These are phyloP conservation scores for Enteromius anoplus DNA, from an alignment of 2,797 vertebrate species.

Conservation along the genomic window DNA sequence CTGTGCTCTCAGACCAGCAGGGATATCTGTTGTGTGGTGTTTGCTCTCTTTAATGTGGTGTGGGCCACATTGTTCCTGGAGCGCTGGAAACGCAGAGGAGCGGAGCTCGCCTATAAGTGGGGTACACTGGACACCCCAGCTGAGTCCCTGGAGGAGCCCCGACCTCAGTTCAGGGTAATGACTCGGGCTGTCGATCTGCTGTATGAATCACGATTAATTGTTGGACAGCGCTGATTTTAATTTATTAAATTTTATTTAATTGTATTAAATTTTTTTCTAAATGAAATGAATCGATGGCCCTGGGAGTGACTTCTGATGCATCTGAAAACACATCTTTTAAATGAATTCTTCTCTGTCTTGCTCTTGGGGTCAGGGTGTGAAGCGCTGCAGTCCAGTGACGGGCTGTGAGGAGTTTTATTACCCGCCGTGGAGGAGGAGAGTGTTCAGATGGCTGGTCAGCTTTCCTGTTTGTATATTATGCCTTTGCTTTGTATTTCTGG, in stretches of 20 bases:
- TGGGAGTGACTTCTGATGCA: not conserved
- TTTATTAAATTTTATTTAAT: too few relatives aligned
- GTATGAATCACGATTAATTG: too few relatives aligned
- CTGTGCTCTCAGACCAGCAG: constrained; percentile 85
- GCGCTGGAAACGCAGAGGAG: constrained; percentile 93
- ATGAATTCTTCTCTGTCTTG: not conserved
- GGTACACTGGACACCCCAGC: constrained; percentile 90
- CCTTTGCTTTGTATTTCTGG: constrained; percentile 90
- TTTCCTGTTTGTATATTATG: constrained; percentile 91
- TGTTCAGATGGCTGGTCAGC: constrained; percentile 94
- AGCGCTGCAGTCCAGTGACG: constrained; percentile 92
- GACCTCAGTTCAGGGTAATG: constrained; percentile 93
- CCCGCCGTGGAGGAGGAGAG: constrained; percentile 90
- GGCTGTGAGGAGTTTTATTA: constrained; percentile 94
- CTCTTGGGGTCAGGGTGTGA: constrained; percentile 79
- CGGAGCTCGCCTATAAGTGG: constrained; percentile 96
- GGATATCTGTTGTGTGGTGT: constrained; percentile 95
- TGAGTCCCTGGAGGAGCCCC: constrained; percentile 90
- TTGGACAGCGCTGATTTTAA: too few relatives aligned
- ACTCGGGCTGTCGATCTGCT: not conserved
- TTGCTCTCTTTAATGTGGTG: constrained; percentile 95
- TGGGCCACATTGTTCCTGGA: constrained; percentile 97
- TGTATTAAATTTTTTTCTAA: not conserved
- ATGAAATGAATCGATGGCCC: not conserved
- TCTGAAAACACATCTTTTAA: not conserved